Conservation (phyloP, 37 sponge, comb jelly and placozoan genomes). For the Tethya wilhelma region DNA sequence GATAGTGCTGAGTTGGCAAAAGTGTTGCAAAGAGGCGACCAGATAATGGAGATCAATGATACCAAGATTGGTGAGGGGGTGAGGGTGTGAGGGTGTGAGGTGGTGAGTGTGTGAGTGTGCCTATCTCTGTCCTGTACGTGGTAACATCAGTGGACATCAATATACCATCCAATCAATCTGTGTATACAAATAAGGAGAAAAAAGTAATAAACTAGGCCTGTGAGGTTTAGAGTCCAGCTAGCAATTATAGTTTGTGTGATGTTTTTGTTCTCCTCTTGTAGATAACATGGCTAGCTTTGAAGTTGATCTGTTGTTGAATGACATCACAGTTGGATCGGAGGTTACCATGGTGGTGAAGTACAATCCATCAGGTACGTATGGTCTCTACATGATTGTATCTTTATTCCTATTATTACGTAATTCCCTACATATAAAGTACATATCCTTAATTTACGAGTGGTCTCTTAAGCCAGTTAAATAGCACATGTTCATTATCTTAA, state of each 20-base stretch:
- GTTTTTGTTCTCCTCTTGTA: not conserved
- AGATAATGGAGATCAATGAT: conserved; percentile 53
- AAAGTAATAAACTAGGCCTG: too few relatives aligned
- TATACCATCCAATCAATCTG: too few relatives aligned
- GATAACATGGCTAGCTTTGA: conserved; percentile 67
- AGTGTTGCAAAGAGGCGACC: conserved; percentile 41
- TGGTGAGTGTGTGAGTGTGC: too few relatives aligned
- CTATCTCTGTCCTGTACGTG: too few relatives aligned
- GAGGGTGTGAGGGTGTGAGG: too few relatives aligned
- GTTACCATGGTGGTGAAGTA: conserved; percentile 14
- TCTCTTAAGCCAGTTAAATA: too few relatives aligned
- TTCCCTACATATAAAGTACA: not conserved
- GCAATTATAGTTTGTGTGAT: not conserved
- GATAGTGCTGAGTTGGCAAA: conserved; percentile 28
- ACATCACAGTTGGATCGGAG: not conserved
- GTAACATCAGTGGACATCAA: too few relatives aligned
- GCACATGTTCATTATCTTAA: too few relatives aligned
- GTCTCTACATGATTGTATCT: not conserved
- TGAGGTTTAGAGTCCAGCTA: too few relatives aligned
- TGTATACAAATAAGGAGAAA: too few relatives aligned
- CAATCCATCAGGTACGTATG: conserved; percentile 44
- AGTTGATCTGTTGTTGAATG: conserved; percentile 20
- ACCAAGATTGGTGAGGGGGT: conserved; percentile 19
- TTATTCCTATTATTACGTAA: not conserved
- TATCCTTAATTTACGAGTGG: too few relatives aligned